A percentile compares a stretch with the other conserved stretches of the same genome.
phyloP scores from a whole-genome alignment of 1,140 invertebrate genomes.

The Paracyclopina nana region DNA sequence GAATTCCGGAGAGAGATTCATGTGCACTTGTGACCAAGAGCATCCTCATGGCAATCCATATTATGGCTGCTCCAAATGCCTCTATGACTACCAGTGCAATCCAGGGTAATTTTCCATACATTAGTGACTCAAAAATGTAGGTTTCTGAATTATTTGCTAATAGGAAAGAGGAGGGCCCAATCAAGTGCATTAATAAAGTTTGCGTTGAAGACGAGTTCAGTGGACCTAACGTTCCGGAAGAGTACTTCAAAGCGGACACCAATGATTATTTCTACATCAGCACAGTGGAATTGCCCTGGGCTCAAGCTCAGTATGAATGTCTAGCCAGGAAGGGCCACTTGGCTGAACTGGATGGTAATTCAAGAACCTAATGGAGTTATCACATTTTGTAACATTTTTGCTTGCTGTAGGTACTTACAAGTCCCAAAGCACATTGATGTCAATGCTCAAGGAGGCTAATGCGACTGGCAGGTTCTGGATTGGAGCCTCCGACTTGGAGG shows the following conservation, averaged over 20 bases:
- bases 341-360: no score
- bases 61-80: conserved; percentile 7
- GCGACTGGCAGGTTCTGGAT: not conserved
- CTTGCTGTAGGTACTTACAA: not conserved
- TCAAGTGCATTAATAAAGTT: not conserved
- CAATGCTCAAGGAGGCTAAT: not conserved
- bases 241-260: conserved; percentile 1
- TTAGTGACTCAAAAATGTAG: no score
- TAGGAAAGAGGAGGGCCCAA: no score
- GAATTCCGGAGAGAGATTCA: conserved; percentile 3
- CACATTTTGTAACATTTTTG: no score
- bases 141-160: no score
- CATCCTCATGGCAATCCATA: conserved; percentile 11
- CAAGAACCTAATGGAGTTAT: no score
- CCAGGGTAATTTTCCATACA: not conserved
- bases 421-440: not conserved
- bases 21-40: conserved; percentile 6
- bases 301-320: conserved; percentile 15
- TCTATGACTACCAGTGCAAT: conserved; percentile 8
- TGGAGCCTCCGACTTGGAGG: conserved; percentile 10
- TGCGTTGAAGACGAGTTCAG: not conserved
- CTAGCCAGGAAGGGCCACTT: not conserved
- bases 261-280: conserved; percentile 2
- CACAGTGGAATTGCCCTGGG: conserved; percentile 4
- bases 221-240: not conserved